Percentiles rank a stretch among this genome's conserved stretches.
phyloP scores from a whole-genome alignment of 2,113 vertebrate genomes.

The Butorides virescens region DNA sequence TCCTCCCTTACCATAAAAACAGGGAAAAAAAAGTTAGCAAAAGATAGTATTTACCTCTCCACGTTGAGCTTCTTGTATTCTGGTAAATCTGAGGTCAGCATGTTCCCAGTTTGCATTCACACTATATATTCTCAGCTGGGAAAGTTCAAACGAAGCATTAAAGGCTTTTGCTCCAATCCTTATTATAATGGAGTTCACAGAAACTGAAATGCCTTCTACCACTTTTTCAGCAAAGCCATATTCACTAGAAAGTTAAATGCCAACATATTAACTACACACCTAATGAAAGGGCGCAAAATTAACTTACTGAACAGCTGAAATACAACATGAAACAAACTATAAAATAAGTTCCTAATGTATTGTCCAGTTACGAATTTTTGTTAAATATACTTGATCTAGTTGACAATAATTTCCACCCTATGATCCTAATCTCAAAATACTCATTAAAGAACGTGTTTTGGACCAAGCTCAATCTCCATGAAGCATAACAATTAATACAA shows the following conservation, averaged over 20 bases:
- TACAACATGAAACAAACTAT: not conserved
- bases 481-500: not conserved
- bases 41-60: conserved; percentile 84
- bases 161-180: conserved; percentile 97
- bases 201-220: conserved; percentile 95
- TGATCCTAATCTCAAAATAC: not conserved
- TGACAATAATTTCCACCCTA: not conserved
- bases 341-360: not conserved
- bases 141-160: conserved; percentile 97
- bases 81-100: conserved; percentile 88
- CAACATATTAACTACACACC: conserved; percentile 1
- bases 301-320: not conserved
- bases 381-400: not conserved
- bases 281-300: not conserved
- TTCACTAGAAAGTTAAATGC: conserved; percentile 81
- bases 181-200: conserved; percentile 96
- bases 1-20: not conserved
- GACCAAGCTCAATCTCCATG: not conserved
- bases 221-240: conserved; percentile 99
- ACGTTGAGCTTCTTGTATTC: conserved; percentile 89
- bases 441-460: not conserved
- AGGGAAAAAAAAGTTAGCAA: not conserved
- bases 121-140: conserved; percentile 95
- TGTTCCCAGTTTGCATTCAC: conserved; percentile 94
- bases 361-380: not conserved